These are phyloP conservation scores for Chirona hameri DNA, from an alignment of 2,888 invertebrate genomes.

Conservation along the genomic window DNA sequence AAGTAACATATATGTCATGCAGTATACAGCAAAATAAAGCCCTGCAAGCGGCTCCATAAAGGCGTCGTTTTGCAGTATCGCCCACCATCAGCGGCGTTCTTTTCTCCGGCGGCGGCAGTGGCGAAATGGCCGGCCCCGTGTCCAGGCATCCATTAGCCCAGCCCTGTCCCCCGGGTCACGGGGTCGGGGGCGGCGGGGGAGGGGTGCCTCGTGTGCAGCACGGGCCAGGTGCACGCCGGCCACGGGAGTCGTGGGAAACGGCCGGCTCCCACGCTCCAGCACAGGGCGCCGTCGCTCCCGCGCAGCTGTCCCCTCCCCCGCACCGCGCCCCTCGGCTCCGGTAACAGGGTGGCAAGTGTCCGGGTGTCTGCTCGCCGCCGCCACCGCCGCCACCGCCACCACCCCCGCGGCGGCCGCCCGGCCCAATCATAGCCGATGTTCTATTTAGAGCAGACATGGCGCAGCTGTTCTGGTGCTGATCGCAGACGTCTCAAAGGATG, in stretches of 20 bases:
- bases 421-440: background rate
- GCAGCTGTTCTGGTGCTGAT: background rate
- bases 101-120: background rate
- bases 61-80: background rate
- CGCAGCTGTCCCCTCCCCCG: background rate
- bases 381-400: background rate
- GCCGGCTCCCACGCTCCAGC: background rate
- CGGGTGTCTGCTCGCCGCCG: background rate
- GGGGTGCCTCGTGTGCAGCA: background rate
- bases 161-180: background rate
- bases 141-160: background rate
- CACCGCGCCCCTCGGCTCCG: background rate
- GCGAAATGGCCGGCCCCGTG: background rate
- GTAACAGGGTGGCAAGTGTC: background rate
- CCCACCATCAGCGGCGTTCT: background rate
- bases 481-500: background rate
- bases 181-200: background rate
- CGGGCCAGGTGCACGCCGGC: constrained; percentile 14
- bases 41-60: too few relatives aligned
- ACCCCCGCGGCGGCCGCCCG: background rate
- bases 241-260: background rate
- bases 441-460: background rate
- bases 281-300: background rate
- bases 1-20: too few relatives aligned
- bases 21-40: too few relatives aligned